Evolutionary conservation across 23 tunicate genomes (phyloP), one percentile per base, ranked within the genome.

Genomic region (Clavelina lepadiformis): DNA sequence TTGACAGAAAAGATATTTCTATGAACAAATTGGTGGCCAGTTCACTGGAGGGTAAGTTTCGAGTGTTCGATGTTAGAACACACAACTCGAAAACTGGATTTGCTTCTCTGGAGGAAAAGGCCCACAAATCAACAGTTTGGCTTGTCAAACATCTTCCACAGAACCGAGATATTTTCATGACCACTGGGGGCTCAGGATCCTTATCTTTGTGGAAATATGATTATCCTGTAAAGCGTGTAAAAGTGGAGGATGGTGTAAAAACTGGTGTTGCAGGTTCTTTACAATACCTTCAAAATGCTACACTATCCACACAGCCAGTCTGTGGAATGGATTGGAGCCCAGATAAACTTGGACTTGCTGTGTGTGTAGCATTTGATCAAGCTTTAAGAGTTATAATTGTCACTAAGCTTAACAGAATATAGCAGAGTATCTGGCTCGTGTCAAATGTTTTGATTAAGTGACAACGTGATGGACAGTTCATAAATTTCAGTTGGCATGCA

Each of bases 91-190:
- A 80, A 56, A 38, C 59, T 8, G 98, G 97, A 2, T 89, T 89
- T 71, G 83, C 97, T 22, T 89, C 89, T 0, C 56, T 89, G 8
- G 31, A 75, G 3, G 97, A 89, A 64, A 89, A 89, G 63, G 97
- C 97, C 37, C 97, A 89, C 75, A 89, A 89, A 30, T 83, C 98
- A 8, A 93, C 98, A 6, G 93, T 83, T 19, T 93, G 98, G 98
- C 65, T 85, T 27, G 73, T 83, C 3, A 73, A 38, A 31, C 98
- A 93, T 68, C 68, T 93, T 34, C 98, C 98, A 5, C 98, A 93
- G 63, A 93, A 93, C 49, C 82, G 98, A 0, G 98, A 93, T 45
- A 82, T 93, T 52, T 93, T 83, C 38, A 74, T 85, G 93, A 93
- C 98, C 3, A 83, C 98, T 20, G 98, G 98, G 1, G 98, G 98